Percentiles rank a stretch among this genome's conserved stretches.
These are phyloP conservation scores for Tigriopus japonicus DNA, from an alignment of 1,140 invertebrate species.

Conservation along the genomic window DNA sequence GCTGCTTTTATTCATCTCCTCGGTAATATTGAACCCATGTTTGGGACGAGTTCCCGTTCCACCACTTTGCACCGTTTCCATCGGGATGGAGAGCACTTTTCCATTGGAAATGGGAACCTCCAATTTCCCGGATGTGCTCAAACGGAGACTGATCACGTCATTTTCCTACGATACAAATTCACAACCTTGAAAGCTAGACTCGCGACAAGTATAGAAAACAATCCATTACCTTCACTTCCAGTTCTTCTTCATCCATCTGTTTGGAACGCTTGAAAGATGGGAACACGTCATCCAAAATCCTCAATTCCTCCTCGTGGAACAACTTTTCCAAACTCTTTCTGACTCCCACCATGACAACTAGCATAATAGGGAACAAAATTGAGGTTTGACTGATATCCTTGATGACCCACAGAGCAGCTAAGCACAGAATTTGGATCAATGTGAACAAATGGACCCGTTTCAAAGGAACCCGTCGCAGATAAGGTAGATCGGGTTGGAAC, in stretches of 20 bases:
- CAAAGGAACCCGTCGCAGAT: constrained; percentile 31
- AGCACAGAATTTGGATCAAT: constrained; percentile 34
- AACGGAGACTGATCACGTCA: not conserved
- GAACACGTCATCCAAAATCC: constrained; percentile 92
- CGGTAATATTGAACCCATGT: constrained; percentile 53
- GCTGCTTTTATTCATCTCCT: constrained; percentile 76
- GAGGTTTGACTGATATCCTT: constrained; percentile 86
- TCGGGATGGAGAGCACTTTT: constrained; percentile 73
- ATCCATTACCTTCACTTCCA: constrained; percentile 24
- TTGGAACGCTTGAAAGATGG: constrained; percentile 71
- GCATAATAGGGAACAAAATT: constrained; percentile 92
- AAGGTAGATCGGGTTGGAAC: constrained; percentile 41
- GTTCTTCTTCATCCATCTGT: constrained; percentile 43
- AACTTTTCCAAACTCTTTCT: constrained; percentile 36
- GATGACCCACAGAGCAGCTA: constrained; percentile 51
- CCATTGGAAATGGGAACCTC: constrained; percentile 57
- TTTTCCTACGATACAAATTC: not conserved
- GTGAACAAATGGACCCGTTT: constrained; percentile 39
- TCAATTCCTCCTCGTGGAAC: constrained; percentile 55
- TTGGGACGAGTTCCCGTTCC: too few species aligned
- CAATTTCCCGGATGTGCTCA: constrained; percentile 17
- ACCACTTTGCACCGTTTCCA: too few species aligned
- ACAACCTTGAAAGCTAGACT: not conserved
- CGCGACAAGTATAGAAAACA: not conserved
- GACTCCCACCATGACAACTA: constrained; percentile 71